Percentiles rank a stretch among this genome's conserved stretches.
phyloP scores from a whole-genome alignment of 2,797 vertebrate genomes.

The Paedocypris micromegethes region DNA sequence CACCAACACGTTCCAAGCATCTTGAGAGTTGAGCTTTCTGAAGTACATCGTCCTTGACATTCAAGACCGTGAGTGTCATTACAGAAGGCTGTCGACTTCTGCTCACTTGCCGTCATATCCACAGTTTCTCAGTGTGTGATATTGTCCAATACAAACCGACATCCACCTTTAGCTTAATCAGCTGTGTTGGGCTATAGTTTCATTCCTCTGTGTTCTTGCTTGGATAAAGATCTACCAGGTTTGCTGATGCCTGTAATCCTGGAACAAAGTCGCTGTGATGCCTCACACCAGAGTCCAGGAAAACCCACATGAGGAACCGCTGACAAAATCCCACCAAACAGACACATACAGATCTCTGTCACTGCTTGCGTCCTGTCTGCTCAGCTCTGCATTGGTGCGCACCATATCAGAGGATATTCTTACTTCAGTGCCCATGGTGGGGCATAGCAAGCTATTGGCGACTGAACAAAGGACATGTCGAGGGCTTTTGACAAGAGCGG shows the following conservation, averaged over 20 bases:
- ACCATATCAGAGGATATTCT: conserved; percentile 30
- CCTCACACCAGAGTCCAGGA: conserved; percentile 32
- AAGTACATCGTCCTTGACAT: conserved; percentile 43
- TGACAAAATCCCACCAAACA: conserved; percentile 38
- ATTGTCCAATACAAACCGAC: conserved; percentile 6
- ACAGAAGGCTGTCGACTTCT: conserved; percentile 17
- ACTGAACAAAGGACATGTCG: conserved; percentile 3
- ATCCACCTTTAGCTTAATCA: conserved; percentile 10
- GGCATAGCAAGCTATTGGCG: conserved; percentile 18
- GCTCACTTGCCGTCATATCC: conserved; percentile 18
- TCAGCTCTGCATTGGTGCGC: conserved; percentile 38
- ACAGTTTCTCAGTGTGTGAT: conserved; percentile 36
- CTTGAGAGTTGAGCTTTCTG: conserved; percentile 29
- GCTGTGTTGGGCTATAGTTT: conserved; percentile 17
- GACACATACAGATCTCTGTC: conserved; percentile 39
- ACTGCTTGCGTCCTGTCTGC: conserved; percentile 23
- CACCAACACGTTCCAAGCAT: conserved; percentile 37
- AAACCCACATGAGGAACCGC: conserved; percentile 53
- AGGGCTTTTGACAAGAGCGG: background rate
- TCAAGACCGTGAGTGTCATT: conserved; percentile 23
- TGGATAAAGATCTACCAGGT: conserved; percentile 52
- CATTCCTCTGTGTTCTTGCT: conserved; percentile 41
- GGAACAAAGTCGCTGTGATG: conserved; percentile 50
- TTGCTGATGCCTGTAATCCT: conserved; percentile 56
- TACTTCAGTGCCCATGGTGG: conserved; percentile 38